Evolutionary conservation across 2,797 vertebrate species (phyloP), one percentile per base, ranked within the genome.

Genomic region (Oceanodroma leucorhoa): DNA sequence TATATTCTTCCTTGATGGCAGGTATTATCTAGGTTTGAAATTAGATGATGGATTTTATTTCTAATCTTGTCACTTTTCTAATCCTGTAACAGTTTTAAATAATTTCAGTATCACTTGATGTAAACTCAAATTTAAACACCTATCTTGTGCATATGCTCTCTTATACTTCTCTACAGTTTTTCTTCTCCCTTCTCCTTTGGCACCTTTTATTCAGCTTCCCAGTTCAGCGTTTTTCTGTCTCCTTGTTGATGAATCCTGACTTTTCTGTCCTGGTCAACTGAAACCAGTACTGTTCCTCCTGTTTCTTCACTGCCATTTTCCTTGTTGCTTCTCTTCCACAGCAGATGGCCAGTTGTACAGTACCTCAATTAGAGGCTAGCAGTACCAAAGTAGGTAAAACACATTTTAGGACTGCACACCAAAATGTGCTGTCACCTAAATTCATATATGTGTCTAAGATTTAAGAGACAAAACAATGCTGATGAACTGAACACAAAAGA

Each of bases 271-370:
- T 62, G 60, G 7, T 60, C n/a, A 93, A 75, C 51, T 24, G 9
- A 92, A 75, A 84, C 3, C 7, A 23, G 2, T 29, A 11, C 5
- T 73, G 18, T 70, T 65, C 38, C 30, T 65, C 26, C 12, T 26
- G 11, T 32, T 78, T 87, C 57, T 69, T 71, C 36, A 50, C 5
- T 38, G 10, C 1, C 5, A 17, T 84, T 76, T 82, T 84, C 26
- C 11, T 60, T 43, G 2, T 38, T 51, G 19, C 4, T 43, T 2
- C 19, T 61, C 48, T 71, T 75, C 41, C 50, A n/a, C 0, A 0
- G 29, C 24, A 55, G 24, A 23, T 45, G 6, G 40, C 41, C 4
- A 46, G 26, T 21, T 82, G 3, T 48, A 55, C 23, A 84, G 16
- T 40, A 79, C 10, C 32, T 45, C 32, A 48, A 0, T 46, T 66